Evolutionary conservation across 2,797 vertebrate genomes (phyloP), one percentile per base, ranked within the genome.

Genomic region (Sebastes hubbsi): DNA sequence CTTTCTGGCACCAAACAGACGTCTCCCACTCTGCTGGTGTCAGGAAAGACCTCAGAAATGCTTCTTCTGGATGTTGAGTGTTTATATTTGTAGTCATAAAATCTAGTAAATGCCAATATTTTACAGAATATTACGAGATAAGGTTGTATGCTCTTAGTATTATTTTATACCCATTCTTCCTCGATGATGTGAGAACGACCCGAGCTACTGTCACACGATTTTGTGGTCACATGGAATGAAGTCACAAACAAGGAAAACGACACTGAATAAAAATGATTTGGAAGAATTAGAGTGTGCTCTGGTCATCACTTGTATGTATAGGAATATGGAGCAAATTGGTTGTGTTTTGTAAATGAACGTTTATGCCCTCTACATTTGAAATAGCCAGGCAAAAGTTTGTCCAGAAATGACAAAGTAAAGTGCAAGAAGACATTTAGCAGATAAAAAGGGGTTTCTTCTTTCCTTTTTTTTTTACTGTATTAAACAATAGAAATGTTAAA

Each of bases 241-340:
- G 83, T 95, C 84, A 89, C 86, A 91, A 77, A 36, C 66, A 79
- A 84, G 77, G 78, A 87, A 82, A 82, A 88, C 52, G 25, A 91
- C 90, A 93, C 87, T 79, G 83, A 96, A 96, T 95, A 95, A 96
- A 92, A 93, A 88, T 38, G 3, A 92, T 92, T 92, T 94, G 89
- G 88, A 95, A 94, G 87, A 90, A 78, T 65, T 46, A 0, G 69
- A 22, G 3, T 58, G 58, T 83, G 25, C 3, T 16, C 27, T 69
- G 34, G 46, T 71, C n/a, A 8, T 91, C 8, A 36, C 13, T 87
- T 73, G 3, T 46, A 30, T 55, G 4, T 32, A 22, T 1, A 24
- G 14, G 1, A 18, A 13, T n/a, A 32, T 4, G 10, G 22, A 27
- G 11, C 14, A 10, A 29, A 54, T 27, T 4, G 6, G 4, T 18